phyloP scores from a whole-genome alignment of 1,140 invertebrate genomes.

The Bombus fervidus region DNA sequence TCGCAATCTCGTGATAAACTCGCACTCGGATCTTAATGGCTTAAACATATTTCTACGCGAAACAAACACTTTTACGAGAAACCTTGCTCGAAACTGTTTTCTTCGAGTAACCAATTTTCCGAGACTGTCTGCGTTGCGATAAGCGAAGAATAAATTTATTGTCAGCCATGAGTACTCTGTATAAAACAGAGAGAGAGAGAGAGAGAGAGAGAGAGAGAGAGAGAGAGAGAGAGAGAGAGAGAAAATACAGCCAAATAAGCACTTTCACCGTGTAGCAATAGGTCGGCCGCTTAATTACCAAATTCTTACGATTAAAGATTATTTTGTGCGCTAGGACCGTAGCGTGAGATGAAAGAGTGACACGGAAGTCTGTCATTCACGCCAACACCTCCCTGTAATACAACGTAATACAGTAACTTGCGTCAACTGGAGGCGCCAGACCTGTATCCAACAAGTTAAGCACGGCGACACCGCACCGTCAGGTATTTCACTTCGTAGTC shows the following conservation, averaged over 20 bases:
- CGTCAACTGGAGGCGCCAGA: slow-evolving; percentile 8
- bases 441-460: slow-evolving; percentile 36
- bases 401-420: slow-evolving; percentile 21
- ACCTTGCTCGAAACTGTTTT: too few species aligned
- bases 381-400: slow-evolving; percentile 7
- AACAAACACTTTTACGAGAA: too few species aligned
- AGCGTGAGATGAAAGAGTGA: not conserved
- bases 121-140: too few species aligned
- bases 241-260: not conserved
- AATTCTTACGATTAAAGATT: not conserved
- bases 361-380: slow-evolving; percentile 23
- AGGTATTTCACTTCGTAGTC: slow-evolving; percentile 60
- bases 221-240: too few species aligned
- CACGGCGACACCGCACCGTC: slow-evolving; percentile 41
- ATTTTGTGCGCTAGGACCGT: not conserved
- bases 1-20: too few species aligned
- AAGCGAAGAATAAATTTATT: not conserved
- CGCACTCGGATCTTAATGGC: too few species aligned
- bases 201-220: too few species aligned
- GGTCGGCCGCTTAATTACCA: not conserved
- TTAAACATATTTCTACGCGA: too few species aligned
- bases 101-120: too few species aligned
- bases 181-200: too few species aligned
- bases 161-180: too few species aligned
- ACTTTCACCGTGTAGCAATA: not conserved